Evolutionary conservation across 1,140 invertebrate genomes (phyloP).

Genomic region (Thaumetopoea pityocampa): DNA sequence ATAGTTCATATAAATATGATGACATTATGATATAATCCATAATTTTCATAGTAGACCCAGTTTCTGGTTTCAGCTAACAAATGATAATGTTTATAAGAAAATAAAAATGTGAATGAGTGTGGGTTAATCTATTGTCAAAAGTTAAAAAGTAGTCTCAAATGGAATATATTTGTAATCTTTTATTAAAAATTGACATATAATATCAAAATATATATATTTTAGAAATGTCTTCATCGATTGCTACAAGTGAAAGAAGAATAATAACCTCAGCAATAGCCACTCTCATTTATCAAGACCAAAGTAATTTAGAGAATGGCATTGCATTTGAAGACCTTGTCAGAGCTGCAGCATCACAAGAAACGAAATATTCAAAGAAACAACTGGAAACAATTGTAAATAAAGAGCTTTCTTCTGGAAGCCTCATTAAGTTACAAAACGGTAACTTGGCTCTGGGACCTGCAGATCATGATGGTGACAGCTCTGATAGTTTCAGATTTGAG

Average conservation of each 20-base stretch:
- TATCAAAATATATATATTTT: slow-evolving; percentile 28
- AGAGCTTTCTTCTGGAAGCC: slow-evolving; percentile 80
- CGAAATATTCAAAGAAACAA: slow-evolving; percentile 80
- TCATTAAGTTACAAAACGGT: slow-evolving; percentile 81
- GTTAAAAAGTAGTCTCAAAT: too few relatives aligned
- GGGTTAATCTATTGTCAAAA: too few relatives aligned
- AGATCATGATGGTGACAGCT: slow-evolving; percentile 68
- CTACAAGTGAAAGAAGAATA: slow-evolving; percentile 65
- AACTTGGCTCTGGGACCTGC: slow-evolving; percentile 80
- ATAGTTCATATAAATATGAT: too few relatives aligned
- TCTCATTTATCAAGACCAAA: slow-evolving; percentile 82
- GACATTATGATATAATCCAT: too few relatives aligned
- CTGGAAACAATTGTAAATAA: slow-evolving; percentile 80
- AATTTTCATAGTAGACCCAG: too few relatives aligned
- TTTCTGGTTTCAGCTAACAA: too few relatives aligned
- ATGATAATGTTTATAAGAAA: too few relatives aligned
- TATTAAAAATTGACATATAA: too few relatives aligned
- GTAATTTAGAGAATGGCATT: slow-evolving; percentile 83
- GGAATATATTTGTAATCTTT: too few relatives aligned
- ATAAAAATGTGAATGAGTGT: too few relatives aligned
- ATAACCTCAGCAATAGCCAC: slow-evolving; percentile 82
- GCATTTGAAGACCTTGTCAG: slow-evolving; percentile 79
- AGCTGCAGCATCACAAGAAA: slow-evolving; percentile 79
- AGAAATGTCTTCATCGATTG: slow-evolving; percentile 59
- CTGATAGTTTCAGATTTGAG: slow-evolving; percentile 67